Conservation (phyloP, 2,888 invertebrate species). For the Drosophila ustulata region DNA sequence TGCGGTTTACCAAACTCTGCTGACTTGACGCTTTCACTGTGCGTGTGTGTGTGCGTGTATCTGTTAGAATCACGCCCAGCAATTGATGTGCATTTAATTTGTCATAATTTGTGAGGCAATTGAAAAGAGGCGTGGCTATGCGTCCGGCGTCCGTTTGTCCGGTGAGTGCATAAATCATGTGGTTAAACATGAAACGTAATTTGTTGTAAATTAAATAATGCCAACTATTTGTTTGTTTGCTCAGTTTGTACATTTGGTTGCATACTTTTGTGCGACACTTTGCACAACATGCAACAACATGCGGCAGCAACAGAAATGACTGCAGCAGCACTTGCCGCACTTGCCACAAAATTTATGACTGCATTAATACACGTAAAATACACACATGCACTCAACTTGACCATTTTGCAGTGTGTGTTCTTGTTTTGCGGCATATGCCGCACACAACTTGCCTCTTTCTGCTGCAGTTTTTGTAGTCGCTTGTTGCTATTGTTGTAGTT, state of each 20-base stretch:
- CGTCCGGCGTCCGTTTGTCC: neutral
- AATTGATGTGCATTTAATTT: slow-evolving; percentile 65
- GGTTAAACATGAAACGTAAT: slow-evolving; percentile 75
- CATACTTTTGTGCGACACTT: slow-evolving; percentile 61
- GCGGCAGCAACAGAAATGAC: slow-evolving; percentile 41
- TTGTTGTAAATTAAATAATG: slow-evolving; percentile 76
- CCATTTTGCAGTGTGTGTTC: slow-evolving; percentile 43
- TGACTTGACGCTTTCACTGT: neutral
- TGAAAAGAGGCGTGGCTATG: slow-evolving; percentile 36
- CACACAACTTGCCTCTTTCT: slow-evolving; percentile 45
- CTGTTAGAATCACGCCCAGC: slow-evolving; percentile 19
- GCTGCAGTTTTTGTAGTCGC: slow-evolving; percentile 25
- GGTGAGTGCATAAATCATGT: slow-evolving; percentile 74
- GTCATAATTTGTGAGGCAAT: slow-evolving; percentile 68
- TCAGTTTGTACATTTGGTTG: slow-evolving; percentile 51
- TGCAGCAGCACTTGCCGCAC: slow-evolving; percentile 52
- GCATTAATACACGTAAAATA: slow-evolving; percentile 60
- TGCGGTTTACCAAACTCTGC: slow-evolving; percentile 14
- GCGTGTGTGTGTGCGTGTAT: slow-evolving; percentile 7
- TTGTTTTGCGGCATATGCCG: slow-evolving; percentile 73
- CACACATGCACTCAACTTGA: slow-evolving; percentile 31
- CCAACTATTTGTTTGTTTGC: slow-evolving; percentile 65
- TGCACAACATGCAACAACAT: slow-evolving; percentile 58
- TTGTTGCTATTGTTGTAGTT: slow-evolving; percentile 22
- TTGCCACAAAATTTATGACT: slow-evolving; percentile 77